Evolutionary conservation across 1,140 invertebrate species (phyloP).

Genomic region (Epicauta chinensis): DNA sequence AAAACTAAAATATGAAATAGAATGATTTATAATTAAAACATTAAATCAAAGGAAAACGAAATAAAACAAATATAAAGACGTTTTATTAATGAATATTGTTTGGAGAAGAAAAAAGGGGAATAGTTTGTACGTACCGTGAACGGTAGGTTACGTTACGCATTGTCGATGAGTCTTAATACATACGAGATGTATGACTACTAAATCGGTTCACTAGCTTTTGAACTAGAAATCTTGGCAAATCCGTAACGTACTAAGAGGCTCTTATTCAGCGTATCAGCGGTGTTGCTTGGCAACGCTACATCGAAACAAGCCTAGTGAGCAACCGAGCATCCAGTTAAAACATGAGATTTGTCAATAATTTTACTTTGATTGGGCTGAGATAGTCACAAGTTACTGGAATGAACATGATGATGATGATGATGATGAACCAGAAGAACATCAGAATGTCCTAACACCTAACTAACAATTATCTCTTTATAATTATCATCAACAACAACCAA

Average conservation of each 20-base stretch:
- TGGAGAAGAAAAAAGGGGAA: slow-evolving; percentile 1
- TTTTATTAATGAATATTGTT: no score
- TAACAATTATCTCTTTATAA: no score
- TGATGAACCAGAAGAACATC: no score
- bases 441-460: no score
- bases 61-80: no score
- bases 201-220: slow-evolving; percentile 24
- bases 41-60: no score
- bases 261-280: slow-evolving; percentile 23
- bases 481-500: no score
- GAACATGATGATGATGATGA: no score
- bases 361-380: slow-evolving; percentile 15
- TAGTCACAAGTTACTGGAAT: slow-evolving; percentile 2
- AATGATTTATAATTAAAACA: no score
- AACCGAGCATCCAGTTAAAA: slow-evolving; percentile 24
- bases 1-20: not conserved
- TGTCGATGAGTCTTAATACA: slow-evolving; percentile 17
- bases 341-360: slow-evolving; percentile 23
- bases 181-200: slow-evolving; percentile 19
- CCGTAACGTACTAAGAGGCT: slow-evolving; percentile 28
- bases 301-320: slow-evolving; percentile 23
- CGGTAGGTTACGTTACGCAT: slow-evolving; percentile 4
- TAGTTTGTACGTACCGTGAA: slow-evolving; percentile 1
- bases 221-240: slow-evolving; percentile 31
- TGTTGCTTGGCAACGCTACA: slow-evolving; percentile 29